Percentiles rank a stretch among this genome's conserved stretches.
These are phyloP conservation scores for Bombus superbus DNA, from an alignment of 1,140 invertebrate species.

Conservation along the genomic window DNA sequence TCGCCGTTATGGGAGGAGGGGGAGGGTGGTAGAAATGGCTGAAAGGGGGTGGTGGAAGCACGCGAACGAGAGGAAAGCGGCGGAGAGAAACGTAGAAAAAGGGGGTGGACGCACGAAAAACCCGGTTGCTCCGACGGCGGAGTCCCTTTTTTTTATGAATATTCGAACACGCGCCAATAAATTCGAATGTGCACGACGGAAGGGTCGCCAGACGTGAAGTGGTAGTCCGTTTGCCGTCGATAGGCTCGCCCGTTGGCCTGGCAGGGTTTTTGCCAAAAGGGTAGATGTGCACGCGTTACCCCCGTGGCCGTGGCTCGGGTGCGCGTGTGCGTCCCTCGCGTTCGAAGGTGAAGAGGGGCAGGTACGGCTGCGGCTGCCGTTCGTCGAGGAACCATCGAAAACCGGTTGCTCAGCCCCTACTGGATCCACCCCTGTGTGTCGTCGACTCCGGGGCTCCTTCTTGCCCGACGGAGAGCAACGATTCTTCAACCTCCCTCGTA, in stretches of 20 bases:
- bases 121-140: conserved; percentile 52
- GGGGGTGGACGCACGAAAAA: conserved; percentile 39
- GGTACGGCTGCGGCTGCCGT: conserved; percentile 53
- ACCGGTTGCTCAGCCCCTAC: conserved; percentile 36
- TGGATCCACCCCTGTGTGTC: conserved; percentile 23
- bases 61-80: neutral
- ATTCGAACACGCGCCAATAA: conserved; percentile 82
- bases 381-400: conserved; percentile 51
- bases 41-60: conserved; percentile 34
- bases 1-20: conserved; percentile 3
- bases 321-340: conserved; percentile 21
- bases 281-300: conserved; percentile 47
- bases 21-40: conserved; percentile 33
- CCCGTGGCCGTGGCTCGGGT: conserved; percentile 7
- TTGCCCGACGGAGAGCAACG: conserved; percentile 53
- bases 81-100: neutral
- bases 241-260: conserved; percentile 66
- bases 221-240: conserved; percentile 74
- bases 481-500: conserved; percentile 51
- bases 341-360: conserved; percentile 40
- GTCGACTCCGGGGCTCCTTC: conserved; percentile 60
- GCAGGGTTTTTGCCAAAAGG: conserved; percentile 60
- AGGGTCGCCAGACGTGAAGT: conserved; percentile 80
- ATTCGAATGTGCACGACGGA: conserved; percentile 80
- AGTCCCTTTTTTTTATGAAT: conserved; percentile 77